Evolutionary conservation across 2,888 invertebrate species (phyloP).

Genomic region (Listrodromus nycthemerus): DNA sequence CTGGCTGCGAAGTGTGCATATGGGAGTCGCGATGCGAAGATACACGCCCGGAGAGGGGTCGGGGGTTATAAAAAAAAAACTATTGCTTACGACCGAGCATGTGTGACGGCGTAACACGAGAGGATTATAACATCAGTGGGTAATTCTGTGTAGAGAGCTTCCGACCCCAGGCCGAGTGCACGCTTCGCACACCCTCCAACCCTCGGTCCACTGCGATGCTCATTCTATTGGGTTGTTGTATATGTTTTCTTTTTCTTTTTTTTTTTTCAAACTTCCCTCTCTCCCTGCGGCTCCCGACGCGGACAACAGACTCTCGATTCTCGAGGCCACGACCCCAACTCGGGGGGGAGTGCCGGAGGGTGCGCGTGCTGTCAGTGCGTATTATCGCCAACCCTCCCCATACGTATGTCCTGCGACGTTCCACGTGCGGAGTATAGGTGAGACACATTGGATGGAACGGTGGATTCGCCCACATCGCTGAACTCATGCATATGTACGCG

Average conservation of each 20-base stretch:
- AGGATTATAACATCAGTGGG: constrained; percentile 84
- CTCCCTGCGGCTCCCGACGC: constrained; percentile 38
- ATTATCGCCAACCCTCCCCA: constrained; percentile 79
- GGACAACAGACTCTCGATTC: constrained; percentile 63
- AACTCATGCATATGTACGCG: constrained; percentile 17
- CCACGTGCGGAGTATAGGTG: constrained; percentile 54
- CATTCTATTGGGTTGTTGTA: constrained; percentile 81
- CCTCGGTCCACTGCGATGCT: constrained; percentile 78
- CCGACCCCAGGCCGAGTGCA: constrained; percentile 66
- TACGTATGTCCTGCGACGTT: constrained; percentile 59
- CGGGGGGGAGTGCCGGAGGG: constrained; percentile 69
- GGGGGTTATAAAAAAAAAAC: constrained; percentile 74
- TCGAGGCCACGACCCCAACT: constrained; percentile 67
- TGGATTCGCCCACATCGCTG: constrained; percentile 28
- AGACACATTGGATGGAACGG: constrained; percentile 67
- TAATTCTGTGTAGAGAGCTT: constrained; percentile 77
- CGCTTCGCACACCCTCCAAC: constrained; percentile 46
- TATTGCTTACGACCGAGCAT: constrained; percentile 80
- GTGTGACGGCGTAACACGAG: constrained; percentile 83
- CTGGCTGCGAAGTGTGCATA: constrained; percentile 78
- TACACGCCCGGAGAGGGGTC: constrained; percentile 41
- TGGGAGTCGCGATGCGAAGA: constrained; percentile 69
- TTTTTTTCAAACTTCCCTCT: constrained; percentile 71
- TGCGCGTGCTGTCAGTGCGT: constrained; percentile 82
- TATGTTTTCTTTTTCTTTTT: constrained; percentile 81